Percentiles rank a stretch among this genome's conserved stretches.
phyloP scores from a whole-genome alignment of 2,113 vertebrate genomes.

The Corythoichthys haematopterus region DNA sequence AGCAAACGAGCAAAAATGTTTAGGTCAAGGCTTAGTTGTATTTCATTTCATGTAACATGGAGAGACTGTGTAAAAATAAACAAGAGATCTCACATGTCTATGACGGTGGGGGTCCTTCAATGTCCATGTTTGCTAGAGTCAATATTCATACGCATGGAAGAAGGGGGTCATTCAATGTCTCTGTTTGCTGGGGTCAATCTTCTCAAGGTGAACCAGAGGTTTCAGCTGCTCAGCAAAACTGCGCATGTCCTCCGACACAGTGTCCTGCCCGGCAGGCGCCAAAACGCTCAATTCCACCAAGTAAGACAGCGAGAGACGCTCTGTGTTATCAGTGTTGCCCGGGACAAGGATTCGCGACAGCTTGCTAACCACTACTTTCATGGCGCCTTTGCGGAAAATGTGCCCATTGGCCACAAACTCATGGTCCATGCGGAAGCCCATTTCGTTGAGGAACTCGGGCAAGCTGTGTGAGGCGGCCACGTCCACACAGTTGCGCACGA shows the following conservation, averaged over 20 bases:
- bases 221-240: constrained; percentile 95
- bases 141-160: constrained; percentile 70
- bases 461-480: constrained; percentile 90
- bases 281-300: constrained; percentile 80
- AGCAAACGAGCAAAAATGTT: not conserved
- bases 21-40: constrained; percentile 4
- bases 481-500: constrained; percentile 94
- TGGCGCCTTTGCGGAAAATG: constrained; percentile 87
- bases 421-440: constrained; percentile 98
- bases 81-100: not conserved
- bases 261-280: constrained; percentile 78
- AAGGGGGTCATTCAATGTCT: constrained; percentile 68
- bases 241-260: constrained; percentile 89
- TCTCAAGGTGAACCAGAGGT: constrained; percentile 92
- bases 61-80: not conserved
- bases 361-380: constrained; percentile 95
- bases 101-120: constrained; percentile 5
- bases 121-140: constrained; percentile 86
- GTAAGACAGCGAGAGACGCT: constrained; percentile 89
- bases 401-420: constrained; percentile 94
- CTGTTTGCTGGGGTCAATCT: constrained; percentile 89
- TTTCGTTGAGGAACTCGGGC: constrained; percentile 90
- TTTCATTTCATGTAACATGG: constrained; percentile 22
- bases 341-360: constrained; percentile 88
- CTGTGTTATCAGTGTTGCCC: constrained; percentile 88